Evolutionary conservation across 2,113 vertebrate genomes (phyloP), one percentile per base, ranked within the genome.

Genomic region (Pagrus major): DNA sequence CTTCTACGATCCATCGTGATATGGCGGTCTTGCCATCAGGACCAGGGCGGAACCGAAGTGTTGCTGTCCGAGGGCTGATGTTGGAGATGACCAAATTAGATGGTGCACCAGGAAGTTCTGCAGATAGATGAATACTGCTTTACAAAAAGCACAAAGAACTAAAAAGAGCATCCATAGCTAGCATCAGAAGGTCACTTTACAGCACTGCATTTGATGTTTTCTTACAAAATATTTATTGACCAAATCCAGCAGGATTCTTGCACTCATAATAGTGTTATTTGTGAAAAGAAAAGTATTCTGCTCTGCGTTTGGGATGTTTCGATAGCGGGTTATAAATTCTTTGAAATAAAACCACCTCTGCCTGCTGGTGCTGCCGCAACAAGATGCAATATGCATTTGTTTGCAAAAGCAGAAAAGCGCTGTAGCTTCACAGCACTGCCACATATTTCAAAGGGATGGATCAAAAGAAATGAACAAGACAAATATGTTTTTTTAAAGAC

Each of bases 21-120:
- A 97, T 95, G 66, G 96, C 90, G 0, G 97, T 97, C 93, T 97
- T 98, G n/a, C 97, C 97, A 0, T 98, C 96, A 0, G 95, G 92
- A 0, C 97, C 97, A 0, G 96, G 96, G 1, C 95, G 96, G 94
- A 97, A 98, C 25, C 96, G 95, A 1, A 98, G 94, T 0, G 95
- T 96, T 76, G 96, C 97, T 0, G 97, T 96, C 37, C 96, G 97
- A 54, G 97, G 97, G 87, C 97, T 97, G 86, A 98, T 98, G 92
- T 98, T 98, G 87, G 97, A 96, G 67, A 98, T 97, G 86, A 98
- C 96, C 47, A 98, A 91, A 80, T 98, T 96, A 63, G 96, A 96
- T 0, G 97, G 97, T 27, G 96, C 95, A 2, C 97, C 97, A 3
- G 97, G 97, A 77, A 98, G 97, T 58, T 98, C 97, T 98, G 80